Evolutionary conservation across 2,888 invertebrate species (phyloP).

Genomic region (Latrodectus elegans): DNA sequence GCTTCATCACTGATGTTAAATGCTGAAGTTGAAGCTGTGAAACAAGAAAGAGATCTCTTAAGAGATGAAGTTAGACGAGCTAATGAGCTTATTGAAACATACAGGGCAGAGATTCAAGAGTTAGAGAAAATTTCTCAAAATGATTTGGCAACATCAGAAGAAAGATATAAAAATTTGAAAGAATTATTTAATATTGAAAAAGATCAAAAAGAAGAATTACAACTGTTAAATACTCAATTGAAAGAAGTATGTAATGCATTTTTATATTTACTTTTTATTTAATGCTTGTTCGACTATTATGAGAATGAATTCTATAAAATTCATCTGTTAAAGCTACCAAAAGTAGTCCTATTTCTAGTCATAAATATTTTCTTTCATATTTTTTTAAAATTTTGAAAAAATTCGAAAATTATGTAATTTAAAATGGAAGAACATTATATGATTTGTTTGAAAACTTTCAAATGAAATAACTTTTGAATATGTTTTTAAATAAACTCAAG

Average conservation of each 20-base stretch:
- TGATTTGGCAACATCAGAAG: constrained; percentile 75
- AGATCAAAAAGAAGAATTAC: constrained; percentile 75
- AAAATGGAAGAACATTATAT: too few species aligned
- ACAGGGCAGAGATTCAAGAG: constrained; percentile 77
- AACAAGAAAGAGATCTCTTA: constrained; percentile 79
- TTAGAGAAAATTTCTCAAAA: constrained; percentile 77
- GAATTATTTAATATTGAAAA: constrained; percentile 77
- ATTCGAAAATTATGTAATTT: too few species aligned
- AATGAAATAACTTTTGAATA: too few species aligned
- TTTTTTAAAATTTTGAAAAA: too few species aligned
- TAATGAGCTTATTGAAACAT: constrained; percentile 76
- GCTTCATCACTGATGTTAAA: constrained; percentile 23
- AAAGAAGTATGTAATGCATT: constrained; percentile 74
- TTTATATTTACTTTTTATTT: too few species aligned
- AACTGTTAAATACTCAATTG: constrained; percentile 76
- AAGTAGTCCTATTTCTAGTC: too few species aligned
- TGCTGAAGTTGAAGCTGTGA: constrained; percentile 80
- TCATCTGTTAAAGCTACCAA: too few species aligned
- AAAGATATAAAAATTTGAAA: constrained; percentile 76
- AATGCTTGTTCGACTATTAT: too few species aligned
- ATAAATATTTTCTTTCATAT: too few species aligned
- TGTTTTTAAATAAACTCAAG: too few species aligned
- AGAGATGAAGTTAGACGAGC: constrained; percentile 79
- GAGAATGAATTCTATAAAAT: too few species aligned
- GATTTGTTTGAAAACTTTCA: too few species aligned